Evolutionary conservation across 2,113 vertebrate species (phyloP), one percentile per base, ranked within the genome.

Genomic region (Mormyrus lacerda): DNA sequence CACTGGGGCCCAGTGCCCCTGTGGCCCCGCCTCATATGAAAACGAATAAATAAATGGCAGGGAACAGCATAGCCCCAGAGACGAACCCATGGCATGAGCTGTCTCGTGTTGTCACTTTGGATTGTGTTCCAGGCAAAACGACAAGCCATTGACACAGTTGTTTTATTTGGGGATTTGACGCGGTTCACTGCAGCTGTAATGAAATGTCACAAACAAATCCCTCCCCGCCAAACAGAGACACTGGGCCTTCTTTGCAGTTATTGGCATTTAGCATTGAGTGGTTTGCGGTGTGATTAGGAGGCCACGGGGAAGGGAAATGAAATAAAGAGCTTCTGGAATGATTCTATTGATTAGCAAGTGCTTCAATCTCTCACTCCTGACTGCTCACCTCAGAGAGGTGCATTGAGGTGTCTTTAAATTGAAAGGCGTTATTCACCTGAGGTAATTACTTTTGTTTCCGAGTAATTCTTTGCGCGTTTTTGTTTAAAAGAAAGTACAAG

Each of bases 351-450:
- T 61, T 58, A 31, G 35, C 31, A 42, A 39, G 35, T 31, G 19
- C 31, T 50, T 39, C 86, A 61, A 2, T 86, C n/a, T 86, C 24
- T 31, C 48, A 86, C 47, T 53, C 24, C 48, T 51, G 24, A 31
- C n/a, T 31, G 53, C 15, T 48, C 50, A 58, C 31, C 48, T 51
- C 13, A 53, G 10, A 86, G 48, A 27, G 48, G 47, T 27, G 27
- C 85, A 50, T 27, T 24, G 7, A 42, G 24, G 86, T 45, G 10
- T 19, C 48, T 89, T 21, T 83, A 51, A 89, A 35, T 13, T 11
- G 24, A 89, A 84, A 82, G n/a, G 17, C 47, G 17, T 84, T 82
- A 89, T 89, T 84, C 83, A 89, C 50, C 76, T 55, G 27, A n/a
- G 51, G 21, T 76, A 88, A 89, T 85, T 44, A 47, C 21, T 45